phyloP scores from a whole-genome alignment of 2,113 vertebrate species.

The Callospermophilus lateralis region DNA sequence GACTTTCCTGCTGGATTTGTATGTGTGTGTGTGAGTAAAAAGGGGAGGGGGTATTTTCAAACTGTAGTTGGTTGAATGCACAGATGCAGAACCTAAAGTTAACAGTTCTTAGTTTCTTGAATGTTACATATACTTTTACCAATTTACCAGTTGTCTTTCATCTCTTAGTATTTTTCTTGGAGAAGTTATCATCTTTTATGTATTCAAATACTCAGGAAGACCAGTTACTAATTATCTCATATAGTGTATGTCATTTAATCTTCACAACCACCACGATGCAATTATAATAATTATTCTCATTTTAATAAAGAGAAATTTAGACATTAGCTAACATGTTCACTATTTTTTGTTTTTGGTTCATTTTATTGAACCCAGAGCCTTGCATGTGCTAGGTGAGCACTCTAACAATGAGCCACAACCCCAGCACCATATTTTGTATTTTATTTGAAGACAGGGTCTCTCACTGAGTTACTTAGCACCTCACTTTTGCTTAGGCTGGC shows the following conservation, averaged over 20 bases:
- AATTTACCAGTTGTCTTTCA: background rate
- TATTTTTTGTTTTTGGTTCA: too few species aligned
- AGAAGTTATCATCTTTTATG: background rate
- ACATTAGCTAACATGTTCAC: background rate
- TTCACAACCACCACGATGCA: background rate
- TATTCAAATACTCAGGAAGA: background rate
- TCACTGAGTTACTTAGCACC: too few species aligned
- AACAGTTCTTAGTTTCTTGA: background rate
- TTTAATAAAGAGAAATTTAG: background rate
- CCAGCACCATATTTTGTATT: too few species aligned
- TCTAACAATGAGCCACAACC: too few species aligned
- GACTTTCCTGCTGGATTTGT: too few species aligned
- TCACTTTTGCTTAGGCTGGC: background rate
- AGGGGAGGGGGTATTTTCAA: too few species aligned
- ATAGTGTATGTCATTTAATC: background rate
- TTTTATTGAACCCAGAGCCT: too few species aligned
- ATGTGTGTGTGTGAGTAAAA: too few species aligned
- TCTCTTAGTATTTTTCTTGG: background rate
- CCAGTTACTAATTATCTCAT: background rate
- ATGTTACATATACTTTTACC: background rate
- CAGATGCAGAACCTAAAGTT: too few species aligned
- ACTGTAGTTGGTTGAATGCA: too few species aligned
- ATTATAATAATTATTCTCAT: background rate
- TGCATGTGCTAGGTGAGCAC: too few species aligned
- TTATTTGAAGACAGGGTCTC: too few species aligned